Evolutionary conservation across 2,888 invertebrate species (phyloP).

Genomic region (Amblyjoppa proteus): DNA sequence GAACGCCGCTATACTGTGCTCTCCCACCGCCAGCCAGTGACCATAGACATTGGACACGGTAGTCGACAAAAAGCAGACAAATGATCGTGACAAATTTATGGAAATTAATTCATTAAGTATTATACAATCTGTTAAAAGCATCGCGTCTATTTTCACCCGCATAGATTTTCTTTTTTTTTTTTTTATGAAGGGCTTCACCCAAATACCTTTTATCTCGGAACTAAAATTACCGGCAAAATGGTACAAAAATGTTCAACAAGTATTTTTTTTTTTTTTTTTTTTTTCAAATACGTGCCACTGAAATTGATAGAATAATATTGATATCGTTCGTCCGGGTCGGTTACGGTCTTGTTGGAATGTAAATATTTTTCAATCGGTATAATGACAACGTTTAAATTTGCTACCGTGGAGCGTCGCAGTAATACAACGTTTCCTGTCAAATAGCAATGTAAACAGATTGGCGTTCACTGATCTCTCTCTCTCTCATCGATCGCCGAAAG

Average conservation of each 20-base stretch:
- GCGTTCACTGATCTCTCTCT: neutral
- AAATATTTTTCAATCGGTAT: constrained; percentile 4
- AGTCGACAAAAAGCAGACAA: constrained; percentile 23
- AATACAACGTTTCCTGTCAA: neutral
- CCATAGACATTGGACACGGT: constrained; percentile 1
- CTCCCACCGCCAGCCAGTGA: neutral
- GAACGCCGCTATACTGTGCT: constrained; percentile 3
- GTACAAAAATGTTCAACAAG: neutral
- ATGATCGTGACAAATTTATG: constrained; percentile 46
- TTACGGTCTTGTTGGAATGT: neutral
- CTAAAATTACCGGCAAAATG: neutral
- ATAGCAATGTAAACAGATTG: constrained; percentile 34
- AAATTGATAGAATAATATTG: neutral
- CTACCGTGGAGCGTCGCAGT: neutral
- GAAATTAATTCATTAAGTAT: constrained; percentile 35
- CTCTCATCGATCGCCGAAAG: neutral
- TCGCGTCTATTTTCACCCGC: constrained; percentile 18
- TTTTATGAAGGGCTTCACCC: neutral
- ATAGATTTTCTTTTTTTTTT: constrained; percentile 8
- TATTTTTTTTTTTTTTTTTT: no score
- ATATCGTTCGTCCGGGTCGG: neutral
- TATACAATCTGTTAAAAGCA: neutral
- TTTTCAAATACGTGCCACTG: no score
- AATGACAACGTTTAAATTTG: neutral
- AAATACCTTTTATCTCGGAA: neutral